phyloP scores from a whole-genome alignment of 2,113 vertebrate genomes.

The Gadus chalcogrammus region DNA sequence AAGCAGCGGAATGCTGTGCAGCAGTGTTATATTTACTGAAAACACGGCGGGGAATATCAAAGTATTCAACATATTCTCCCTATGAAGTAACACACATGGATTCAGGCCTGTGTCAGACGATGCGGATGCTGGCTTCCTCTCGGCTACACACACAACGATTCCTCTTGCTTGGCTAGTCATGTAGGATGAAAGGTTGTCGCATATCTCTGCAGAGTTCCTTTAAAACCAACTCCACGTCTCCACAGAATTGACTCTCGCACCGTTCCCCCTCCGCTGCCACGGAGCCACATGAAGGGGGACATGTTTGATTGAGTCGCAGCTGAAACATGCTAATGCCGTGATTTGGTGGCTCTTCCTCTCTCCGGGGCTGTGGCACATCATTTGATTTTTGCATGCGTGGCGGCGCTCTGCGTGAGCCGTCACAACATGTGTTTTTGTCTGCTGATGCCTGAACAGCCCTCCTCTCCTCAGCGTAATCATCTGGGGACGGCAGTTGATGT shows the following conservation, averaged over 20 bases:
- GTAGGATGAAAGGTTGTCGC: slow-evolving; percentile 34
- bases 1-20: no score
- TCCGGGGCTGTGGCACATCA: slow-evolving; percentile 62
- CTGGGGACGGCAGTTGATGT: slow-evolving; percentile 49
- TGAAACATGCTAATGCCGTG: slow-evolving; percentile 72
- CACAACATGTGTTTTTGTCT: slow-evolving; percentile 64
- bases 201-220: slow-evolving; percentile 14
- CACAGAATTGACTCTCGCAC: slow-evolving; percentile 41
- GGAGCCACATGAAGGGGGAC: slow-evolving; percentile 58
- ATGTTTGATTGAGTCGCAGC: slow-evolving; percentile 65
- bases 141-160: slow-evolving; percentile 46
- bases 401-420: slow-evolving; percentile 58
- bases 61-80: no score
- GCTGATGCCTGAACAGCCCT: slow-evolving; percentile 50
- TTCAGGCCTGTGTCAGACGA: slow-evolving; percentile 35
- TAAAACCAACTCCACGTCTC: slow-evolving; percentile 47
- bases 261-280: slow-evolving; percentile 49
- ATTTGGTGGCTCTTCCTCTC: slow-evolving; percentile 51
- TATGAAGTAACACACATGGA: slow-evolving; percentile 4
- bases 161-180: slow-evolving; percentile 48
- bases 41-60: no score
- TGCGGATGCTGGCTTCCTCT: slow-evolving; percentile 30
- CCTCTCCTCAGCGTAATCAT: slow-evolving; percentile 59
- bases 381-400: slow-evolving; percentile 67
- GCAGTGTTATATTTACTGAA: no score